Percentiles rank a stretch among this genome's conserved stretches.
Conservation (phyloP, 2,113 vertebrate genomes). For the Amphilophus citrinellus region DNA sequence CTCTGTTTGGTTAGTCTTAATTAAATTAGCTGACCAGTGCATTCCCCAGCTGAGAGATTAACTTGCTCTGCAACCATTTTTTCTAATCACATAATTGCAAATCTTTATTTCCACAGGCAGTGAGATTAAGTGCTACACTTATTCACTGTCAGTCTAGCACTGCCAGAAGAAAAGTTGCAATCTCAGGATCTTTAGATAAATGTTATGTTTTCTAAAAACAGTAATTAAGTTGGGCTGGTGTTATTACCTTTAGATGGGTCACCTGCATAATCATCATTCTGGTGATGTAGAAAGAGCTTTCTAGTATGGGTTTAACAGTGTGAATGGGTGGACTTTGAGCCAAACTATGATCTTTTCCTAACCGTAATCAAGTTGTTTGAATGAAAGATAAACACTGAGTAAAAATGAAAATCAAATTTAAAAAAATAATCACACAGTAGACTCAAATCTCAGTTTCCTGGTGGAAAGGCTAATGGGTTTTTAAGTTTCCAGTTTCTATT, state of each 20-base stretch:
- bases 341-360: neutral
- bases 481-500: neutral
- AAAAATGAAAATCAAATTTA: neutral
- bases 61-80: neutral
- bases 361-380: neutral
- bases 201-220: neutral
- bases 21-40: neutral
- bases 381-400: neutral
- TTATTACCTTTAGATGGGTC: neutral
- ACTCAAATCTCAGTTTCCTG: neutral
- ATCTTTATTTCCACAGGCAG: constrained; percentile 1
- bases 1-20: constrained; percentile 26
- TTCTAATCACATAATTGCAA: constrained; percentile 1
- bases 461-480: neutral
- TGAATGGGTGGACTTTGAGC: neutral
- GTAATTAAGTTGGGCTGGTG: neutral
- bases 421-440: neutral
- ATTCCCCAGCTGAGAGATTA: neutral
- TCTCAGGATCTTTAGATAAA: neutral
- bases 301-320: neutral
- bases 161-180: neutral
- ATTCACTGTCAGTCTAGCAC: neutral
- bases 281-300: neutral
- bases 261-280: neutral
- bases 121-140: constrained; percentile 8